Evolutionary conservation across 2,888 invertebrate species (phyloP).

Genomic region (Spisula subtruncata): DNA sequence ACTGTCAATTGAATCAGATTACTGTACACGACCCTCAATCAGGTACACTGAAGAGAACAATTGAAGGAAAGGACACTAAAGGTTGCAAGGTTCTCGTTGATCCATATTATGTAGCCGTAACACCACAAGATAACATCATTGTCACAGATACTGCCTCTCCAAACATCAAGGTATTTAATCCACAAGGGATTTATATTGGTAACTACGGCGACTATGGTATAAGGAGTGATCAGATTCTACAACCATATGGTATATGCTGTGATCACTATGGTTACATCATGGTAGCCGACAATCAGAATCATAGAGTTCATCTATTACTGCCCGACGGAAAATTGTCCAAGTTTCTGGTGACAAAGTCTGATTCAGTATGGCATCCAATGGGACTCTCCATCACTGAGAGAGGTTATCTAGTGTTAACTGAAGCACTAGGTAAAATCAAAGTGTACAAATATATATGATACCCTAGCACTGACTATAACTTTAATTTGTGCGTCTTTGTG

Average conservation of each 20-base stretch:
- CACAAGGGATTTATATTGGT: conserved; percentile 76
- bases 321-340: conserved; percentile 82
- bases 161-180: conserved; percentile 83
- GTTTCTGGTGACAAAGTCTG: conserved; percentile 77
- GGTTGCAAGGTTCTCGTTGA: conserved; percentile 80
- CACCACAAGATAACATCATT: conserved; percentile 81
- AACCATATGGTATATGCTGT: conserved; percentile 84
- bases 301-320: conserved; percentile 82
- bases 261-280: conserved; percentile 84
- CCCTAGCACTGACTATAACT: background rate
- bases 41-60: conserved; percentile 76
- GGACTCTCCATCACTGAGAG: conserved; percentile 78
- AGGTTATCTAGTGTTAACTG: conserved; percentile 83
- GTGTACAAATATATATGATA: conserved; percentile 80
- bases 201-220: conserved; percentile 82
- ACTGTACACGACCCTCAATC: conserved; percentile 80
- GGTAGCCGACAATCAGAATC: conserved; percentile 84
- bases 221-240: conserved; percentile 78
- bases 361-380: conserved; percentile 85
- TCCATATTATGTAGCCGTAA: conserved; percentile 84
- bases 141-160: conserved; percentile 85
- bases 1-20: conserved; percentile 79
- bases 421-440: conserved; percentile 85
- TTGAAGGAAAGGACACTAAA: conserved; percentile 74
- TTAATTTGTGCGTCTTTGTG: too few species aligned